Base-by-base conservation (phyloP, 2,888 invertebrate species). In the Stenchaetothrips biformis region DNA sequence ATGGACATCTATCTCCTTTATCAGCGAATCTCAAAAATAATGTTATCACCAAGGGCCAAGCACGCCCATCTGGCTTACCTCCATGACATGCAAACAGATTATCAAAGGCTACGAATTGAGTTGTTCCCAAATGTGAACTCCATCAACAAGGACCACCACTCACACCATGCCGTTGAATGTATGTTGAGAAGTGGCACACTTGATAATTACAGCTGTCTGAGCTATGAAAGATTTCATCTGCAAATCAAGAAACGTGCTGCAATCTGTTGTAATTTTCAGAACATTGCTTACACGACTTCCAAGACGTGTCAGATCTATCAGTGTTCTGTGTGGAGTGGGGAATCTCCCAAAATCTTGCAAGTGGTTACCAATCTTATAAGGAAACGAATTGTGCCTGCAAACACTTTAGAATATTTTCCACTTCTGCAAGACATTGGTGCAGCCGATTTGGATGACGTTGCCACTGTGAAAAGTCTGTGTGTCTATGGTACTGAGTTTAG, bases 211-310 rank as follows among this genome's bases (percentile, higher is more conserved):
- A 81, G 80, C 67, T 84, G 83, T 78, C 82, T 83, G 82, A 48
- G 84, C 37, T 84, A 81, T 37, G 83, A 84, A 81, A 82, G 77
- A 6, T 83, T 83, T 27, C 83, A 84, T 80, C 37, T 62, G 67
- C 81, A 80, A 79, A 21, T 83, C 2, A 82, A 82, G 80, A 0
- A 13, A 47, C 62, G 82, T 48, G 82, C 82, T 48, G 83, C 82
- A 77, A 82, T 81, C 78, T 77, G 83, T 3, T 78, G 81, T 16
- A 83, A 83, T 79, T 82, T 82, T 48, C 82, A 82, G 82, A 83
- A 83, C 78, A 82, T 83, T 82, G 18, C 49, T 82, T 8, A 49
- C 82, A 16, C 47, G 82, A 78, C 78, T 83, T 77, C 81, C 79
- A 18, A 82, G 83, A 81, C 81, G 82, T 77, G 80, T 80, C 21